phyloP scores from a whole-genome alignment of 2,797 vertebrate genomes.

The Hypotaenidia okinawae region DNA sequence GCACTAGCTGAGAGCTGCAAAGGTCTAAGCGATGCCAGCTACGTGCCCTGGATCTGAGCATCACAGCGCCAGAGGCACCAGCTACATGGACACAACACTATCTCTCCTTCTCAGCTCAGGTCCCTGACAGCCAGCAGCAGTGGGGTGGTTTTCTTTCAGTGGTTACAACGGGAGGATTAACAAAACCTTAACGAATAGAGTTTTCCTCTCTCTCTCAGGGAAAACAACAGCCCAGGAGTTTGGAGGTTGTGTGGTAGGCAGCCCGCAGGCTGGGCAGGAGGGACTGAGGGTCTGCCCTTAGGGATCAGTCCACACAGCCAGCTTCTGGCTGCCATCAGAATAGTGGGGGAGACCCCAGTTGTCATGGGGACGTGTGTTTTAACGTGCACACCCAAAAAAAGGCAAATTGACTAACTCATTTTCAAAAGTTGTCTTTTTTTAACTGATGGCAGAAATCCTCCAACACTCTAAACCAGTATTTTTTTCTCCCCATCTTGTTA shows the following conservation, averaged over 20 bases:
- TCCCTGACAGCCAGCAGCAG: background rate
- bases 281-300: accelerated
- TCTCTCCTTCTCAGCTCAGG: background rate
- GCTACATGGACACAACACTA: accelerated
- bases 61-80: accelerated
- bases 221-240: accelerated
- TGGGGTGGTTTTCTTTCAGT: background rate
- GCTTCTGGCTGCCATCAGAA: background rate
- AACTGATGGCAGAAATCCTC: background rate
- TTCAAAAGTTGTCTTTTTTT: background rate
- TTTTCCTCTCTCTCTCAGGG: background rate
- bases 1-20: accelerated
- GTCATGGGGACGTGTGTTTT: background rate
- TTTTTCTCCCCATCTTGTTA: background rate
- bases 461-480: background rate
- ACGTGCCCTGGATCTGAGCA: accelerated
- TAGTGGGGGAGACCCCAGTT: background rate
- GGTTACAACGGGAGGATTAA: background rate
- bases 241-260: too few relatives aligned
- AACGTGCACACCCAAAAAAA: background rate
- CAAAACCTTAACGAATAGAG: background rate
- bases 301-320: accelerated
- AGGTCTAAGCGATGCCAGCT: background rate
- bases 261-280: background rate
- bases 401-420: background rate